Conservation (phyloP, 1,140 invertebrate species). For the Scaptomyza pallida region DNA sequence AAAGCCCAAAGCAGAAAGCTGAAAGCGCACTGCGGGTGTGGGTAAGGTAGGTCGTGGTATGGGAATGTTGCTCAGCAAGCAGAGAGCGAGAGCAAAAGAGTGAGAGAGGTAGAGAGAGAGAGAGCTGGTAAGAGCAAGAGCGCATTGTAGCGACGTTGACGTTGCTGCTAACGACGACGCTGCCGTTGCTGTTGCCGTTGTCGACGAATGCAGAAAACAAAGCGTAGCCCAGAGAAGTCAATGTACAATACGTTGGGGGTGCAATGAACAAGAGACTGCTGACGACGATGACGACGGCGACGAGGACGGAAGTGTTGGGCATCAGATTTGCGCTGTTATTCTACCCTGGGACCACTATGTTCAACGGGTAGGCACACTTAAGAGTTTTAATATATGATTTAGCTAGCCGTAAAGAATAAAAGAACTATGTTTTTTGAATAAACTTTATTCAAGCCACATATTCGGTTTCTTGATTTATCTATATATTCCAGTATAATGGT, state of each 20-base stretch:
- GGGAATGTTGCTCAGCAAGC: conserved; percentile 55
- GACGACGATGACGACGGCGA: conserved; percentile 23
- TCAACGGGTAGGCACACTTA: conserved; percentile 5
- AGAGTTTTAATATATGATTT: no score
- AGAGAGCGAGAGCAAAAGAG: no score
- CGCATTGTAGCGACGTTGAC: conserved; percentile 14
- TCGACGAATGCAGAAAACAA: conserved; percentile 78
- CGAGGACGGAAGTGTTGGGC: conserved; percentile 39
- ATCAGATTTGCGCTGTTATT: conserved; percentile 53
- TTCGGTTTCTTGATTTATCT: no score
- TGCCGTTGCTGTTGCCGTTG: no score
- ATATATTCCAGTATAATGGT: no score
- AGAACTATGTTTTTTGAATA: no score
- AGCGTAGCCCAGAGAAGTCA: conserved; percentile 81
- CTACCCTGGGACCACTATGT: conserved; percentile 15
- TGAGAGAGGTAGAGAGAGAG: conserved; percentile 14
- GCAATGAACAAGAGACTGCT: conserved; percentile 66
- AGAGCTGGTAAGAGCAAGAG: conserved; percentile 21
- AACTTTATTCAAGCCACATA: no score
- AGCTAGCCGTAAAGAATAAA: no score
- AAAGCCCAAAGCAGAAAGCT: conserved; percentile 42
- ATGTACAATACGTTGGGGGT: conserved; percentile 80
- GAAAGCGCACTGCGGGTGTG: conserved; percentile 76
- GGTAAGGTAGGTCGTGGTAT: conserved; percentile 82
- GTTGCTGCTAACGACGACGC: conserved; percentile 6